phyloP scores from a whole-genome alignment of 1,140 invertebrate species.

The Meloidogyne chitwoodi region DNA sequence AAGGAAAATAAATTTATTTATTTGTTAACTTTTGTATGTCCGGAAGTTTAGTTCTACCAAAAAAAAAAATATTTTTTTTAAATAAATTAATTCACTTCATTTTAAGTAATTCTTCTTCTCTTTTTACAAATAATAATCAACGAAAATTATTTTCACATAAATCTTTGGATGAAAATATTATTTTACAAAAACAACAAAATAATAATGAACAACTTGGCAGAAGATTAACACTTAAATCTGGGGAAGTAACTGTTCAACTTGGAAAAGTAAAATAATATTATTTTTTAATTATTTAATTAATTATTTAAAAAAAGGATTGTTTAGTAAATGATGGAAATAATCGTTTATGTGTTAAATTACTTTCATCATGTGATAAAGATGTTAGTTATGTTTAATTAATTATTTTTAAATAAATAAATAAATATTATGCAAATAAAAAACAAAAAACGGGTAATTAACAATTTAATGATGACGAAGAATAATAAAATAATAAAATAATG shows the following conservation, averaged over 20 bases:
- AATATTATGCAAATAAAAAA: neutral
- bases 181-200: neutral
- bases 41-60: no score
- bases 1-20: no score
- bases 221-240: constrained; percentile 26
- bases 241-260: constrained; percentile 51
- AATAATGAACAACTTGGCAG: neutral
- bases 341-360: neutral
- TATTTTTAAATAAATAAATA: neutral
- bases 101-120: neutral
- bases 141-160: neutral
- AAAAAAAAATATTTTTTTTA: no score
- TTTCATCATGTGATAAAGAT: neutral
- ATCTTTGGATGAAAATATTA: constrained; percentile 9
- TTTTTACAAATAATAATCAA: neutral
- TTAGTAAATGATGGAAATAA: neutral
- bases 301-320: neutral
- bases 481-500: no score
- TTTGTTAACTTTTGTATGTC: no score
- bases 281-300: neutral
- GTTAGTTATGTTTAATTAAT: neutral
- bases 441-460: neutral
- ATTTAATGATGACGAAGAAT: no score
- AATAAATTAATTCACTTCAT: no score
- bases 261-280: constrained; percentile 29